Base-by-base conservation (phyloP, 2,113 vertebrate genomes). In the Sclerurus mexicanus region DNA sequence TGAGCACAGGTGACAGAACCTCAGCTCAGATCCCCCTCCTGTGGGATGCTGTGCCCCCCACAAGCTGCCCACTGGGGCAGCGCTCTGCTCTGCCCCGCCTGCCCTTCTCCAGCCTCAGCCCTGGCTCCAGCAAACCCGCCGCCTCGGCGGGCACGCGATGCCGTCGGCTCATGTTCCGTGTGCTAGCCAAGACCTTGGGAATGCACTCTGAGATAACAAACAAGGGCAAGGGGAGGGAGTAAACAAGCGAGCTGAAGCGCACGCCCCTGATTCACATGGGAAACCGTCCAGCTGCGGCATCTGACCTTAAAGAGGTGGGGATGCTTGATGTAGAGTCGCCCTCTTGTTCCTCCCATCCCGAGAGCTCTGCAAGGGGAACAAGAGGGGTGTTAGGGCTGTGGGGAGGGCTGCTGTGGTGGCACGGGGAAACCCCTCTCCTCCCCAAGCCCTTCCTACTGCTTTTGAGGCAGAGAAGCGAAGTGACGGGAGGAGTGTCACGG, bases 331-430 rank as follows among this genome's bases (percentile, higher is more conserved):
- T 99, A 99, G 95, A 99, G 99, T 27, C 99, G 98, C 40, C 99
- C 99, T 98, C 99, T 98, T 96, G 99, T 99, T 85, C 99, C 99
- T 40, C 99, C 99, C 99, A 99, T 99, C 55, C 99, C 99, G 56
- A 99, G 98, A 55, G 99, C 99, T 92, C 99, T 99, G 97, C 46
- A 98, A 96, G 16, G 91, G 66, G 81, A 95, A 87, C 27, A 78
- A 0, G 6, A 52, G 4, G 23, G 20, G 22, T 25, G 55, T 96
- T 27, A 96, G 14, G 7, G 3, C 2, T 1, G 37, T 8, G 58
- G 2, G 9, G 40, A 40, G 71, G 52, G 30, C 0, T 0, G 68
- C 35, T 4, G 21, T 0, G 0, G 60, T 2, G 22, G 42, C 33
- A 49, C 3, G 1, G 79, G 93, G 90, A 87, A 92, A 80, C 95